phyloP scores from a whole-genome alignment of 2,113 vertebrate species.

The Thermophis baileyi region DNA sequence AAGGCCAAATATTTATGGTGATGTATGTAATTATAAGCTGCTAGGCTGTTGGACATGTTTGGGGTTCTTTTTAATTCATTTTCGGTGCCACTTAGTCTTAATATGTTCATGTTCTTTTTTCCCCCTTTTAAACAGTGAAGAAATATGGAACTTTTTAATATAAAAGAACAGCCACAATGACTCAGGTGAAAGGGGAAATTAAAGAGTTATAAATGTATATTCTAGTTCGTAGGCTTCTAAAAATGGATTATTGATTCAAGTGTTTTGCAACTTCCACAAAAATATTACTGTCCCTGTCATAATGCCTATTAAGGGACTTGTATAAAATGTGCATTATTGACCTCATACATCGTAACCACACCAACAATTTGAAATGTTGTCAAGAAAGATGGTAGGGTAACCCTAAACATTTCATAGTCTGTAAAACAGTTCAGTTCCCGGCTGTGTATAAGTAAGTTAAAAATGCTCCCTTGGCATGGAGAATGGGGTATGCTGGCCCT shows the following conservation, averaged over 20 bases:
- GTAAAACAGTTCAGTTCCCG: conserved; percentile 38
- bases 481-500: not conserved
- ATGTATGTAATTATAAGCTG: not conserved
- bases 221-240: conserved; percentile 18
- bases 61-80: conserved; percentile 2
- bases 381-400: conserved; percentile 47
- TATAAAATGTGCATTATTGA: conserved; percentile 58
- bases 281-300: conserved; percentile 28
- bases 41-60: not conserved
- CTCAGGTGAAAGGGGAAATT: not conserved
- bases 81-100: not conserved
- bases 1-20: not conserved
- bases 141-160: not conserved
- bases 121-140: not conserved
- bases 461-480: conserved; percentile 26
- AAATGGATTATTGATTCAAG: conserved; percentile 19
- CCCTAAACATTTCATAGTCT: conserved; percentile 43
- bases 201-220: conserved; percentile 10
- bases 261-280: conserved; percentile 31
- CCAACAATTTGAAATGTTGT: conserved; percentile 45
- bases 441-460: conserved; percentile 42
- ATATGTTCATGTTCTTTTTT: not conserved
- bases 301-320: conserved; percentile 50
- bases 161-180: not conserved
- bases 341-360: conserved; percentile 38